Evolutionary conservation across 1,140 invertebrate species (phyloP).

Genomic region (Latrodectus geometricus): DNA sequence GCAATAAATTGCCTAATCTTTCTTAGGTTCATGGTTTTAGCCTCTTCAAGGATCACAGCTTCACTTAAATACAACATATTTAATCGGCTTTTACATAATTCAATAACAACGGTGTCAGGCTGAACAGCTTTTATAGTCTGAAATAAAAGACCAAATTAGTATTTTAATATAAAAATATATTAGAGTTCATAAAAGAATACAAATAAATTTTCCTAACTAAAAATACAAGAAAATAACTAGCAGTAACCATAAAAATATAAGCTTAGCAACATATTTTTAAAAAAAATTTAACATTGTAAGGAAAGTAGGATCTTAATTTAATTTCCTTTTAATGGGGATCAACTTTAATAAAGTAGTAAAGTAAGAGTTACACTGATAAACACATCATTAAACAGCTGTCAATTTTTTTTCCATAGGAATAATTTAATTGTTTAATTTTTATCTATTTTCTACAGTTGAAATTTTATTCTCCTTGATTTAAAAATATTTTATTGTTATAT

Average conservation of each 20-base stretch:
- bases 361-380: too few relatives aligned
- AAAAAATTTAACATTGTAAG: too few relatives aligned
- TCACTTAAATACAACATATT: constrained; percentile 93
- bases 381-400: too few relatives aligned
- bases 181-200: not conserved
- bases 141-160: constrained; percentile 46
- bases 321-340: too few relatives aligned
- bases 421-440: too few relatives aligned
- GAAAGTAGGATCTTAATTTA: too few relatives aligned
- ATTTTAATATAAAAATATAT: not conserved
- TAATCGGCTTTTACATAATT: constrained; percentile 88
- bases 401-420: too few relatives aligned
- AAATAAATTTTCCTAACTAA: not conserved
- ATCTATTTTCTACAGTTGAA: too few relatives aligned
- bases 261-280: not conserved
- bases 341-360: too few relatives aligned
- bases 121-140: constrained; percentile 89
- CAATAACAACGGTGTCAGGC: constrained; percentile 93
- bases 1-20: constrained; percentile 69
- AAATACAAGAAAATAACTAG: not conserved
- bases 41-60: constrained; percentile 87
- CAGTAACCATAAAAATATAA: not conserved
- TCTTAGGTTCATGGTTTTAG: constrained; percentile 84
- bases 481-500: too few relatives aligned
- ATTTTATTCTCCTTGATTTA: too few relatives aligned